These are phyloP conservation scores for Zaprionus obscuricornis DNA, from an alignment of 2,888 invertebrate species.

Conservation along the genomic window DNA sequence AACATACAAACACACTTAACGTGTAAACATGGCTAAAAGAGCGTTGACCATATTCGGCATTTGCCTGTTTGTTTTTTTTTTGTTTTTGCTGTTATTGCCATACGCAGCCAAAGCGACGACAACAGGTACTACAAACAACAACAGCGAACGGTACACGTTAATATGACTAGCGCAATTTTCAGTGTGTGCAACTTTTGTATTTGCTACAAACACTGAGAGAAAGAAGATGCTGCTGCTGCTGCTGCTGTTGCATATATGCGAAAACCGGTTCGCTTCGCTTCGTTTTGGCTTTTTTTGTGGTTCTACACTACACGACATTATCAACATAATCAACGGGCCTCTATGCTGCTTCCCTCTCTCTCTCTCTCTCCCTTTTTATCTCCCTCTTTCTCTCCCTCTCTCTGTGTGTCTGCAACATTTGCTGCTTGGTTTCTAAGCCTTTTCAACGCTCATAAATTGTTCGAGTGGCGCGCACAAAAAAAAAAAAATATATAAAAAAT, in stretches of 20 bases:
- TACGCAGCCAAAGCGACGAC: slow-evolving; percentile 61
- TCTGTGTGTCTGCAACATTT: slow-evolving; percentile 10
- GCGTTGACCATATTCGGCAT: slow-evolving; percentile 74
- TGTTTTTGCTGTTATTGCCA: slow-evolving; percentile 49
- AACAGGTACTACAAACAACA: slow-evolving; percentile 59
- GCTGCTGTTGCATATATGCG: slow-evolving; percentile 20
- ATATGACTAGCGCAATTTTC: slow-evolving; percentile 68
- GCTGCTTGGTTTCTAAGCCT: slow-evolving; percentile 63
- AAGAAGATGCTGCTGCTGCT: slow-evolving; percentile 45
- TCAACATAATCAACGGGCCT: slow-evolving; percentile 75
- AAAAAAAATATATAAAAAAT: slow-evolving; percentile 54
- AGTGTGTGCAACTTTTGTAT: slow-evolving; percentile 44
- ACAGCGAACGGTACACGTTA: slow-evolving; percentile 71
- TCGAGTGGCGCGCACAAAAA: slow-evolving; percentile 50
- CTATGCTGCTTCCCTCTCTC: not conserved
- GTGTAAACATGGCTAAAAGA: slow-evolving; percentile 78
- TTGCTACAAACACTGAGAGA: slow-evolving; percentile 4
- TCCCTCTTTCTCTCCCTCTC: not conserved
- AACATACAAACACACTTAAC: slow-evolving; percentile 77
- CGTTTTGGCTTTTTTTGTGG: slow-evolving; percentile 11
- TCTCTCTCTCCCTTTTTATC: not conserved
- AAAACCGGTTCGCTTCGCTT: slow-evolving; percentile 54
- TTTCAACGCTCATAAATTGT: slow-evolving; percentile 78
- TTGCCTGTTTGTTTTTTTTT: slow-evolving; percentile 33
- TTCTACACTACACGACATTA: slow-evolving; percentile 64